Base-by-base conservation (phyloP, 2,113 vertebrate species). In the Amblyornis subalaris region DNA sequence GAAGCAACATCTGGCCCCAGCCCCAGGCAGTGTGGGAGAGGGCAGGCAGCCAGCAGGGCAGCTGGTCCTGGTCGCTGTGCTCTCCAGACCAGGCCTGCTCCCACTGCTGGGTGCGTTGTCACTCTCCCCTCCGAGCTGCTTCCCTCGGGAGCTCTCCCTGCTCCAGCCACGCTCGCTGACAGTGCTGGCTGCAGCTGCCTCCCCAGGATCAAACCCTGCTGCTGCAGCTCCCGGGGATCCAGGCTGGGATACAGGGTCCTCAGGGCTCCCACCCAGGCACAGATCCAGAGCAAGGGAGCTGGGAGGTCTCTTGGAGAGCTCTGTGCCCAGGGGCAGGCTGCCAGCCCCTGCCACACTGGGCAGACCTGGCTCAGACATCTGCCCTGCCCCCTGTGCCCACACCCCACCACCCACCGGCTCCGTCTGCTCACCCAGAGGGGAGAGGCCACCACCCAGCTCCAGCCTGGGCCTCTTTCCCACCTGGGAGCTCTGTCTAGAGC, bases 401-500 rank as follows among this genome's bases (percentile, higher is more conserved):
- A 14, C 4, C 36, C 62, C 64, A 29, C 28, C 35, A 12, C 2
- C 22, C 78, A 7, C 4, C 0, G 2, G 47, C 31, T 24, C 55
- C 1, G 0, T 13, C 55, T 53, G 79, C 53, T 58, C 14, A 9
- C 4, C 5, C 0, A 0, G 7, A 16, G 11, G 67, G 14, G 33
- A 84, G 42, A 66, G 55, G 38, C 23, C 60, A n/a, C 15, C 12
- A 2, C 11, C 3, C 91, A 45, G 64, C 89, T 85, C 94, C 74
- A 94, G 78, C 79, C 91, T 79, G 55, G 78, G 85, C 89, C 74
- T 93, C 96, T 96, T 97, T 11, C 7, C 64, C 55, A 5, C 13
- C 44, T 14, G 91, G 48, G 15, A 14, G 69, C 79, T 66, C 9
- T 28, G 44, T 5, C 28, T 3, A 10, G 36, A 51, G 54, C 65